Base-by-base conservation (phyloP, 2,113 vertebrate species). In the Plectropomus leopardus region DNA sequence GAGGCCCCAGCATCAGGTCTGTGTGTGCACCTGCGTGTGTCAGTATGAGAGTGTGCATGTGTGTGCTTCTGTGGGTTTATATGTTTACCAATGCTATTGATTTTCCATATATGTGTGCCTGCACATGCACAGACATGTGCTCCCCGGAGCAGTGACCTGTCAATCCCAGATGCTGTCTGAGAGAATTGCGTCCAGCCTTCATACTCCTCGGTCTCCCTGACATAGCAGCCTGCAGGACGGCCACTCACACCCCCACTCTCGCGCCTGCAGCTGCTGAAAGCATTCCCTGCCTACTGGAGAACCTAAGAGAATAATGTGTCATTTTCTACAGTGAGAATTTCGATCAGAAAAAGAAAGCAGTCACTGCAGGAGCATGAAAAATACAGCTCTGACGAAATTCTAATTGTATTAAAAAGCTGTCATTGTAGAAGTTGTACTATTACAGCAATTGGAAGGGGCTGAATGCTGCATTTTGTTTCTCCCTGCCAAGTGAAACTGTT, bases 71-170 rank as follows among this genome's bases (percentile, higher is more conserved):
- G 21, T 53, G 16, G 40, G 21, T 72, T 10, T 69, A 4, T 7
- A 24, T 60, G 32, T 54, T 4, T 21, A 34, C 55, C 28, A 65
- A 40, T 44, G 36, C 32, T 63, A 61, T 67, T 71, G 76, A 24
- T 74, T 86, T 86, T 65, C 48, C 26, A 64, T 63, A 21, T 36
- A 30, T 26, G 34, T 68, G 40, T 44, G 68, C 48, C 50, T 59
- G 42, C 64, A 71, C 47, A 30, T 66, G 59, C 28, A 58, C 61
- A 67, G 36, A 48, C 59, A 14, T 61, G 40, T 58, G 45, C 63
- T 45, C 50, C 51, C 79, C 15, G n/a, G 47, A 76, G 84, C 72
- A 57, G 69, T 42, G 65, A 83, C 42, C 75, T 53, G 76, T 86
- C 83, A 84, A 1, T 84, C 51, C 1, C n/a, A 68, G 36, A 48